Base-by-base conservation (phyloP, 2,797 vertebrate genomes). In the Hydrophis major region DNA sequence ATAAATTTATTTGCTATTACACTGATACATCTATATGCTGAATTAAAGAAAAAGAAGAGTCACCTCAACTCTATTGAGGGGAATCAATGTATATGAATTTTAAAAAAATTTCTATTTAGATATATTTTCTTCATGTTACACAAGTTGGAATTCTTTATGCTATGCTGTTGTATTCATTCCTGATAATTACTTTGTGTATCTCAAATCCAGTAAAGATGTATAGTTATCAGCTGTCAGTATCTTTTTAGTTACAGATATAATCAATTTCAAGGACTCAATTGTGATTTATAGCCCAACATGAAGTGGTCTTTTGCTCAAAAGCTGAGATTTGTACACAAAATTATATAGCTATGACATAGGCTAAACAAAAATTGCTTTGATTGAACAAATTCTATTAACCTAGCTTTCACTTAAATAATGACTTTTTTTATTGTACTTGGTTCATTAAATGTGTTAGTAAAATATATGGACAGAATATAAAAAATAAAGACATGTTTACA, bases 401-500 rank as follows among this genome's bases (percentile, higher is more conserved):
- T 89, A 94, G 37, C 87, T 94, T 94, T 95, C 92, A 93, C 32
- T 91, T 59, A 93, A 28, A 37, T 91, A 91, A 86, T 61, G 0
- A 16, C 92, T 94, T 91, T 96, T 95, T 92, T 47, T 94, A 16
- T 92, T 95, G 63, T 93, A 91, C 63, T 28, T 92, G 93, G 55
- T 32, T 37, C 86, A 22, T 94, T 95, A 91, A 94, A 92, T 95
- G 83, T 95, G 92, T 57, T 94, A 78, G 91, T 89, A 93, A 59
- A 94, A n/a, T 94, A 92, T 55, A 86, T 61, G 89, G 59, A 13
- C 56, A 89, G 60, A 90, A 89, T 94, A 89, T 16, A n/a, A 13
- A 92, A 93, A 92, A 94, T 69, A 94, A 93, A 27, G 14, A 20
- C 94, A 93, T 92, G 69, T 95, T 96, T 96, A 95, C 86, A 93